phyloP scores from a whole-genome alignment of 2,888 invertebrate species.

The Drosophila parthenogenetica region DNA sequence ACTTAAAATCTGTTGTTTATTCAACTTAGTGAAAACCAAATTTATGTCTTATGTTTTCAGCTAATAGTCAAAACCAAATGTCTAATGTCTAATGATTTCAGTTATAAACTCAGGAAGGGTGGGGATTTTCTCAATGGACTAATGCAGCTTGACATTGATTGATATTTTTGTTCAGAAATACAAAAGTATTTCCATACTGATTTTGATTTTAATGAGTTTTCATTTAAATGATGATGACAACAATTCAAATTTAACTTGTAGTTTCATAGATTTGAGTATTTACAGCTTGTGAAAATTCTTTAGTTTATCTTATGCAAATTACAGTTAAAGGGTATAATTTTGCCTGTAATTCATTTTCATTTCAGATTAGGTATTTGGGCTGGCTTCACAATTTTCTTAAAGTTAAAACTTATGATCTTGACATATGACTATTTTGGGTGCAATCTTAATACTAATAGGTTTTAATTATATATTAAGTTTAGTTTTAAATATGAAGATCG shows the following conservation, averaged over 20 bases:
- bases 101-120: not conserved
- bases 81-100: too few species aligned
- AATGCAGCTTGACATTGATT: conserved; percentile 40
- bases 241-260: conserved; percentile 17
- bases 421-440: conserved; percentile 39
- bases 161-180: not conserved
- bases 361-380: conserved; percentile 9
- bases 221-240: conserved; percentile 12
- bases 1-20: too few species aligned
- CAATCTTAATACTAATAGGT: conserved; percentile 41
- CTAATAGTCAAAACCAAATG: too few species aligned
- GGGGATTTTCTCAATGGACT: not conserved
- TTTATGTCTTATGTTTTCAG: too few species aligned
- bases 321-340: not conserved
- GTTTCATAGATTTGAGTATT: conserved; percentile 15
- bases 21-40: too few species aligned
- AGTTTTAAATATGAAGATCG: conserved; percentile 35
- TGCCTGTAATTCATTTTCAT: not conserved
- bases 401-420: conserved; percentile 13
- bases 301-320: not conserved
- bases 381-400: conserved; percentile 61
- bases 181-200: not conserved
- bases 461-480: conserved; percentile 22
- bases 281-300: conserved; percentile 30
- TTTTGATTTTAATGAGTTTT: conserved; percentile 1